Conservation (phyloP, 1,140 invertebrate species). For the Lasioglossum albipes region DNA sequence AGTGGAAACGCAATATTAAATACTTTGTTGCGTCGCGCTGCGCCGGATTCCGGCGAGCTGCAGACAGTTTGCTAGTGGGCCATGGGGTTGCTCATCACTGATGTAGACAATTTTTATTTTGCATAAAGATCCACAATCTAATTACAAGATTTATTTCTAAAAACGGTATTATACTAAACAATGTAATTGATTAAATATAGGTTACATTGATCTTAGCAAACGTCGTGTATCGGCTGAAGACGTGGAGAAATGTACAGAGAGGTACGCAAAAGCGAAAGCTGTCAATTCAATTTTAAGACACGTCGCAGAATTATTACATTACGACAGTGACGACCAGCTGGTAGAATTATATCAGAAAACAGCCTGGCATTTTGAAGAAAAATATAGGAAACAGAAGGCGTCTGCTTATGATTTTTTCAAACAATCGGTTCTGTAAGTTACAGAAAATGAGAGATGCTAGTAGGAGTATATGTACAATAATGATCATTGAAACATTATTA, state of each 20-base stretch:
- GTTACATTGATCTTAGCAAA: constrained; percentile 99
- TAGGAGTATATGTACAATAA: constrained; percentile 35
- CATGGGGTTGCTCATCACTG: no score
- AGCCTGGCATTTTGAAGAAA: constrained; percentile 99
- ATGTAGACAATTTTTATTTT: no score
- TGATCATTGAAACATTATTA: constrained; percentile 41
- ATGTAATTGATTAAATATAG: constrained; percentile 76
- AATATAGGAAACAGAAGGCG: constrained; percentile 93
- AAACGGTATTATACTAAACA: no score
- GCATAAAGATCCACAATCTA: no score
- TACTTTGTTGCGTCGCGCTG: no score
- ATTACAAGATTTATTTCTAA: not conserved
- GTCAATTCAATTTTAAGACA: constrained; percentile 99
- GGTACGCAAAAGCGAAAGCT: constrained; percentile 99
- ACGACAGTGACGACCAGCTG: constrained; percentile 93
- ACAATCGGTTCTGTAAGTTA: constrained; percentile 95
- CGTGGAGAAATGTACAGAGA: constrained; percentile 98
- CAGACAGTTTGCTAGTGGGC: no score
- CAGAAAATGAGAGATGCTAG: constrained; percentile 1
- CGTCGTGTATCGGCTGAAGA: constrained; percentile 98
- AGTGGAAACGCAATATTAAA: no score
- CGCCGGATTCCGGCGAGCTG: no score
- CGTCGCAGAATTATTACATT: constrained; percentile 96
- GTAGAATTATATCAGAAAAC: constrained; percentile 98
- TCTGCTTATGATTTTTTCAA: constrained; percentile 99